These are phyloP conservation scores for Neocloeon triangulifer DNA, from an alignment of 1,140 invertebrate genomes.

Conservation along the genomic window DNA sequence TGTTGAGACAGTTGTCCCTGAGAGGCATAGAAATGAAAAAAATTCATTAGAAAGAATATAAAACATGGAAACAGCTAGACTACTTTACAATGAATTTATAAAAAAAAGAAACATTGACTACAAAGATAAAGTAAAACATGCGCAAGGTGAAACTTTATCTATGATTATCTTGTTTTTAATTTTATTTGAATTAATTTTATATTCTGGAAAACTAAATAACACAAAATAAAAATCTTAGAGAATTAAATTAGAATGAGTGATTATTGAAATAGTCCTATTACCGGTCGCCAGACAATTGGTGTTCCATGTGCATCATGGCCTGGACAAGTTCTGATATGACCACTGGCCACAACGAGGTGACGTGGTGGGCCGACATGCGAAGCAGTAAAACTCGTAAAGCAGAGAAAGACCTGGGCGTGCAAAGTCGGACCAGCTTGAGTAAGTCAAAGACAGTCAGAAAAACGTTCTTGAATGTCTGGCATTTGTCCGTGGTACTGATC, in stretches of 20 bases:
- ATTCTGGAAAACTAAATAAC: not conserved
- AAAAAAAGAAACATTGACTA: no score
- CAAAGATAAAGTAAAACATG: no score
- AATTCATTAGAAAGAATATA: no score
- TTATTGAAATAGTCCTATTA: not conserved
- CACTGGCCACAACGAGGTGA: slow-evolving; percentile 82
- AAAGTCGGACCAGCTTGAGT: slow-evolving; percentile 58
- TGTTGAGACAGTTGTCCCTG: not conserved
- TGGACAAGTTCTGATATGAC: slow-evolving; percentile 87
- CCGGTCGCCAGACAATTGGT: slow-evolving; percentile 48
- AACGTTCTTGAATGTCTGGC: slow-evolving; percentile 83
- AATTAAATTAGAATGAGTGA: not conserved
- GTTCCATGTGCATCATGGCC: slow-evolving; percentile 76
- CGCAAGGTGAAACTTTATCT: no score
- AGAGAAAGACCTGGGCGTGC: slow-evolving; percentile 74
- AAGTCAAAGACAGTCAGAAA: slow-evolving; percentile 63
- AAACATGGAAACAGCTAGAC: no score
- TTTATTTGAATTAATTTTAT: no score
- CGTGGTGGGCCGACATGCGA: slow-evolving; percentile 64
- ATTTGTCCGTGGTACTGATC: slow-evolving; percentile 86
- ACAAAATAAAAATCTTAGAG: not conserved
- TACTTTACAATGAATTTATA: no score
- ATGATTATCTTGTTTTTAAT: no score
- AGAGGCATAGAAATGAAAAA: no score
- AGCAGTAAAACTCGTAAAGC: slow-evolving; percentile 74